These are phyloP conservation scores for Pseudochirops corinnae DNA, from an alignment of 2,797 vertebrate species.

Conservation along the genomic window DNA sequence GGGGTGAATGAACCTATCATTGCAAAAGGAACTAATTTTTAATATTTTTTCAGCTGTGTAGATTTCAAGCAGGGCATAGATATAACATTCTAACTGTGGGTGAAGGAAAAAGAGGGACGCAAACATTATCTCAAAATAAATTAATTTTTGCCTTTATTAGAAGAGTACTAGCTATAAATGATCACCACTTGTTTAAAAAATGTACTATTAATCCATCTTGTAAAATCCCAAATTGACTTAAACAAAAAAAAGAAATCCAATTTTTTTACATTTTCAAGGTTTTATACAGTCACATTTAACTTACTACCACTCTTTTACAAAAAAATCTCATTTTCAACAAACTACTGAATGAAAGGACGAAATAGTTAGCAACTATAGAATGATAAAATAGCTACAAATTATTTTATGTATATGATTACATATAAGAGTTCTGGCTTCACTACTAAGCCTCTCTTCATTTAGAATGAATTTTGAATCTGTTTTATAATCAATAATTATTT, in stretches of 20 bases:
- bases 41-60: neutral
- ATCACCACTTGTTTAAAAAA: neutral
- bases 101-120: neutral
- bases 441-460: constrained; percentile 19
- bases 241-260: neutral
- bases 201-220: neutral
- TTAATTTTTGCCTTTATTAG: neutral
- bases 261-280: neutral
- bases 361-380: neutral
- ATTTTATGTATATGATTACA: neutral
- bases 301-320: neutral
- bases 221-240: neutral
- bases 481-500: neutral
- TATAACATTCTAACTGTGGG: neutral
- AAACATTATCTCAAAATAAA: neutral
- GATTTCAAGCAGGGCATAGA: neutral
- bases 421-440: neutral
- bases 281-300: too few species aligned
- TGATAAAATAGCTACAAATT: neutral
- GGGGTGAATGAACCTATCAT: neutral
- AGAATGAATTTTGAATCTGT: neutral
- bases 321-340: neutral
- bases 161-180: neutral
- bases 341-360: neutral
- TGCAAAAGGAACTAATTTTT: neutral